Percentiles rank a stretch among this genome's conserved stretches.
Evolutionary conservation across 2,888 invertebrate species (phyloP).

Genomic region (Lumbricus terrestris): DNA sequence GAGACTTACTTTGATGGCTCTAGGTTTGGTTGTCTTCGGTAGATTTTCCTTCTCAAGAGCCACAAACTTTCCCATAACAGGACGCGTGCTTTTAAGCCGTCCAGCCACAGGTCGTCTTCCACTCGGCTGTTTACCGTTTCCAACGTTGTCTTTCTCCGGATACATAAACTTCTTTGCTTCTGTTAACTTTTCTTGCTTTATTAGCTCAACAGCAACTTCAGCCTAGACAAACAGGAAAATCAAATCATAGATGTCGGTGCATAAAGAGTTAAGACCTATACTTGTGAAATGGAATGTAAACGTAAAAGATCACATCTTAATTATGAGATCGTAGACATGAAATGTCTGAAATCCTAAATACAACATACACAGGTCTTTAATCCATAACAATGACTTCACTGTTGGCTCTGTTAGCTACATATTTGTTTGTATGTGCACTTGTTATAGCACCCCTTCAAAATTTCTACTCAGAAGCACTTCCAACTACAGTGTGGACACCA

Average conservation of each 20-base stretch:
- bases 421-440: no score
- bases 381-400: no score
- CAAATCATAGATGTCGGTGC: no score
- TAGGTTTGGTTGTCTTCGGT: slow-evolving; percentile 21
- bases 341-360: not conserved
- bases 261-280: not conserved
- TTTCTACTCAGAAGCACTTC: no score
- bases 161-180: slow-evolving; percentile 8
- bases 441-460: no score
- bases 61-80: not conserved
- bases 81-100: not conserved
- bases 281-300: no score
- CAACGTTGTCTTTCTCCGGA: slow-evolving; percentile 7
- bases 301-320: no score
- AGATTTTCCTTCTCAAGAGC: slow-evolving; percentile 25
- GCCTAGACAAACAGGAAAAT: not conserved
- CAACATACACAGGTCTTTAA: no score
- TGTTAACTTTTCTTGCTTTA: not conserved
- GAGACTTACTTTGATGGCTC: slow-evolving; percentile 6
- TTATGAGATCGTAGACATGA: not conserved
- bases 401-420: no score
- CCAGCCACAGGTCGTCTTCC: not conserved
- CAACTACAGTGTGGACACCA: no score
- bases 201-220: not conserved
- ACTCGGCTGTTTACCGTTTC: not conserved